Conservation (phyloP, 2,797 vertebrate species). For the Acestrorhynchus altus region DNA sequence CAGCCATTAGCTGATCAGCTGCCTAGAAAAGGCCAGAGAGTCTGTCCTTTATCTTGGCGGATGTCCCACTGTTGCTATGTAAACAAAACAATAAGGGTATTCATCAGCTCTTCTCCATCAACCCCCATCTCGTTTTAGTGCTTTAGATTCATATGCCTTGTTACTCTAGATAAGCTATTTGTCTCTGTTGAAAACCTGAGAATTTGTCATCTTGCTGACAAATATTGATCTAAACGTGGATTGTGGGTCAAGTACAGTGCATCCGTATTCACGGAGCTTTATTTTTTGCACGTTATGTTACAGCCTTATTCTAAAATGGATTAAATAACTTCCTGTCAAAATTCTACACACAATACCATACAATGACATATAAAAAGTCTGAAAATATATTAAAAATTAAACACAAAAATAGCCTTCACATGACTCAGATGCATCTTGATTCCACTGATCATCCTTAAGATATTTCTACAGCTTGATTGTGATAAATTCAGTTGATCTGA, state of each 20-base stretch:
- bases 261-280: no score
- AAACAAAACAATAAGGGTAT: conserved; percentile 31
- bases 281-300: no score
- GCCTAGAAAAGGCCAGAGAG: background rate
- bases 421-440: no score
- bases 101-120: conserved; percentile 9
- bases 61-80: conserved; percentile 16
- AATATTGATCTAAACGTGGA: background rate
- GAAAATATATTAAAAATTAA: no score
- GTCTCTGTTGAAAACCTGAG: background rate
- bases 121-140: background rate
- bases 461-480: no score
- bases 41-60: conserved; percentile 21
- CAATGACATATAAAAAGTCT: no score
- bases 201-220: background rate
- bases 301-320: no score
- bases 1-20: background rate
- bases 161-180: conserved; percentile 7
- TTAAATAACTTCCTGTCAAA: no score
- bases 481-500: no score
- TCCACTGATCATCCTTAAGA: no score
- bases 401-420: no score
- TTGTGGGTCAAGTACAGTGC: background rate
- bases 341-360: no score
- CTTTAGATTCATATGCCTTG: background rate